Conservation (phyloP, 1,140 invertebrate species). For the Apis cerana region DNA sequence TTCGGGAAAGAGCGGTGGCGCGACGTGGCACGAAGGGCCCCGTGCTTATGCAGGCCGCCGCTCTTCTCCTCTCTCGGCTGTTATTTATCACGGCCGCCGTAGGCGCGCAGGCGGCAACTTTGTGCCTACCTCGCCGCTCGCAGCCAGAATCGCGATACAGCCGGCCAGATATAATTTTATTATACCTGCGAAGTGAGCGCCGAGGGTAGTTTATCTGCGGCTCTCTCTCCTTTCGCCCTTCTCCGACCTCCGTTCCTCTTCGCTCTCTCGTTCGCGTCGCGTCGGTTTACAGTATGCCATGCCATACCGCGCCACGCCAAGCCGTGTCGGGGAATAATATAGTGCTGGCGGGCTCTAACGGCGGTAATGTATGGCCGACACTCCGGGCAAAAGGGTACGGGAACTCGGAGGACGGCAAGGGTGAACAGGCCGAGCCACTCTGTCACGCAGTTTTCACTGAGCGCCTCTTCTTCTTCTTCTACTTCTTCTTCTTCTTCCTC, state of each 20-base stretch:
- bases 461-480: slow-evolving; percentile 61
- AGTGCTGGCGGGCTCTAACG: slow-evolving; percentile 71
- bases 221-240: too few relatives aligned
- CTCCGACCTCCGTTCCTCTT: slow-evolving; percentile 13
- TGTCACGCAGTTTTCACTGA: slow-evolving; percentile 70
- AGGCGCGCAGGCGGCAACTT: slow-evolving; percentile 70
- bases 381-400: slow-evolving; percentile 65
- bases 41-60: slow-evolving; percentile 34
- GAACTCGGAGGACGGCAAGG: slow-evolving; percentile 62
- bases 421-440: slow-evolving; percentile 69
- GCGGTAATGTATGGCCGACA: slow-evolving; percentile 73
- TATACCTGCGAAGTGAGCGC: slow-evolving; percentile 69
- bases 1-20: neutral
- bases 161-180: slow-evolving; percentile 77
- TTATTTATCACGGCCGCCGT: slow-evolving; percentile 76
- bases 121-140: slow-evolving; percentile 61
- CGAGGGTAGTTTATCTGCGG: slow-evolving; percentile 74
- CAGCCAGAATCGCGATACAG: slow-evolving; percentile 70
- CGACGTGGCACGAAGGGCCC: neutral
- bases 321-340: slow-evolving; percentile 69
- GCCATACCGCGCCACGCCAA: slow-evolving; percentile 44
- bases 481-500: slow-evolving; percentile 52
- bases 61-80: slow-evolving; percentile 5
- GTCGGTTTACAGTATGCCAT: slow-evolving; percentile 38
- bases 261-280: slow-evolving; percentile 42